Evolutionary conservation across 2,888 invertebrate genomes (phyloP), one percentile per base, ranked within the genome.

Genomic region (Quadroppia sp.): DNA sequence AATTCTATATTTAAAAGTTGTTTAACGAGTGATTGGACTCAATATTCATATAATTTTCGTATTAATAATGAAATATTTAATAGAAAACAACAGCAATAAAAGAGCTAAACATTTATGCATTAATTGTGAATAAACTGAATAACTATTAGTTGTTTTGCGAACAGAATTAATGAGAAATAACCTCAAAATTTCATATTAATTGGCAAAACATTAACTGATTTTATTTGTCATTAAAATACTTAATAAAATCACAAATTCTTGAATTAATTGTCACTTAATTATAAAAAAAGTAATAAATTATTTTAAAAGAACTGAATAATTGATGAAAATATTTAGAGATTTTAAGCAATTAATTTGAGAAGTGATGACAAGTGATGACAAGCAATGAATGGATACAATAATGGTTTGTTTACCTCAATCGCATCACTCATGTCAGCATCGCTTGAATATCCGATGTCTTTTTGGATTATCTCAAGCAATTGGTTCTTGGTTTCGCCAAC

Each of bases 371-470:
- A 23, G 7, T 53, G 20, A 6, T 23, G 25, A 53, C 53, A 53
- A 53, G 6, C 6, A 17, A 23, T 53, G 2, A 7, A 13, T 45
- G 13, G n/a, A 45, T 50, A 20, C 7, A 50, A 20, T 6, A 20
- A 45, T 45, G 4, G 6, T 2, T 17, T 30, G n/a, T 40, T 64
- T 71, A 75, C 75, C 75, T 75, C 75, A 42, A 74, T 50, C 17
- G 75, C 75, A 73, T 75, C 75, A 71, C 75, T 75, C 75, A 75
- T 75, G 40, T 75, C 75, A 40, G 75, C 75, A 73, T 75, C 75
- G 48, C 73, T 73, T 59, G 75, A 75, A 40, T 75, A 75, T 32
- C 75, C 75, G 70, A 75, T 75, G 42, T 75, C 75, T 64, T 75
- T 75, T 25, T 75, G 75, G 25, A 75, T 75, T 13, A 75, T 73